These are phyloP conservation scores for Clarias magur DNA, from an alignment of 2,113 vertebrate genomes.

Conservation along the genomic window DNA sequence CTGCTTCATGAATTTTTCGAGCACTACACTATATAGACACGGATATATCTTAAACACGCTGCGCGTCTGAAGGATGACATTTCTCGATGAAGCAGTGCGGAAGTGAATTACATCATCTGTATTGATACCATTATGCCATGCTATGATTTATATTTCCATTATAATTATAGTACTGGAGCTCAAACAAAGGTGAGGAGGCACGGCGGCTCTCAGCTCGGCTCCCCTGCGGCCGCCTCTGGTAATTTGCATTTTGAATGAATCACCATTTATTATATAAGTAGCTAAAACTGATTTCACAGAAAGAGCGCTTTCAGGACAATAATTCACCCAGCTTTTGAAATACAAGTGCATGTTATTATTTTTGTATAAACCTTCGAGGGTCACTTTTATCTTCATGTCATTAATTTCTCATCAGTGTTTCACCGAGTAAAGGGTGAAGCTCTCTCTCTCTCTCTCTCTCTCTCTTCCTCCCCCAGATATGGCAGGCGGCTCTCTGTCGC, in stretches of 20 bases:
- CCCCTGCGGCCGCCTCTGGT: background rate
- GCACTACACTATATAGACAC: background rate
- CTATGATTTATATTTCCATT: slow-evolving; percentile 13
- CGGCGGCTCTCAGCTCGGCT: background rate
- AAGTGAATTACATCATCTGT: background rate
- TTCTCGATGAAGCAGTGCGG: background rate
- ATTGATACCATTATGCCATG: background rate
- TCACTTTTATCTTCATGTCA: slow-evolving; percentile 1
- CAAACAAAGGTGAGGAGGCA: slow-evolving; percentile 5
- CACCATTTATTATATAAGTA: slow-evolving; percentile 1
- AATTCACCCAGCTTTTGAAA: slow-evolving; percentile 15
- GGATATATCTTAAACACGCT: background rate
- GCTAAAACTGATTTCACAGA: background rate
- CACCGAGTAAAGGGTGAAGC: background rate
- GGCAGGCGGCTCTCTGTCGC: slow-evolving; percentile 16
- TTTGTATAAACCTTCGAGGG: background rate
- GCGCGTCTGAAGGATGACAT: background rate
- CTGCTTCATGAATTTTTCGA: background rate
- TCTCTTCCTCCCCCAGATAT: background rate
- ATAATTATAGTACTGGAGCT: background rate
- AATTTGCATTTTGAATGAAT: slow-evolving; percentile 1
- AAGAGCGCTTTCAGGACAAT: background rate
- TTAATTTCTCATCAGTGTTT: slow-evolving; percentile 9
- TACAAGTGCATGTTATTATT: slow-evolving; percentile 2
- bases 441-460: background rate